A percentile compares a stretch with the other conserved stretches of the same genome.
These are phyloP conservation scores for Calonectris borealis DNA, from an alignment of 2,113 vertebrate species.

Conservation along the genomic window DNA sequence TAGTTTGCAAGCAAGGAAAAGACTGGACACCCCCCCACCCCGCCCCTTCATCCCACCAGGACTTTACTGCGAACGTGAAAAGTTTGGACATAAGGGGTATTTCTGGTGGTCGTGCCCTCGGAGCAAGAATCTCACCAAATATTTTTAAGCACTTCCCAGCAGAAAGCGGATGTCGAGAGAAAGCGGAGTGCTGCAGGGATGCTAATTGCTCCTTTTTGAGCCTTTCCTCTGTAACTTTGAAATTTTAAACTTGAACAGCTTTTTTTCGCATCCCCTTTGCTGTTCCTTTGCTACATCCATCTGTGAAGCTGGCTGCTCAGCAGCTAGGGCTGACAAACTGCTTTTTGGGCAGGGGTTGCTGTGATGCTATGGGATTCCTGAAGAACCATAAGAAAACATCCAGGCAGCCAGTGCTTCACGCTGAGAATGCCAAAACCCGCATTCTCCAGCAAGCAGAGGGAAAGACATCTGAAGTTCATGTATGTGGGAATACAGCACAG, in stretches of 20 bases:
- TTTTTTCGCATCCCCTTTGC: background rate
- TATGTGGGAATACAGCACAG: background rate
- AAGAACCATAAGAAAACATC: background rate
- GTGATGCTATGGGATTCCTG: background rate
- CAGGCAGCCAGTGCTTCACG: background rate
- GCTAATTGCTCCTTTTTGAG: slow-evolving; percentile 40
- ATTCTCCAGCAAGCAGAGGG: background rate
- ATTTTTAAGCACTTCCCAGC: slow-evolving; percentile 41
- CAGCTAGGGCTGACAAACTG: background rate
- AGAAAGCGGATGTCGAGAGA: slow-evolving; percentile 28
- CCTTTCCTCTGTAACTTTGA: background rate
- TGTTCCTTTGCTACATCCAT: background rate
- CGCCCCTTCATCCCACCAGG: background rate
- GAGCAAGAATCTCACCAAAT: background rate
- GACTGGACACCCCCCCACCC: too few relatives aligned
- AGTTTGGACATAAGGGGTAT: background rate
- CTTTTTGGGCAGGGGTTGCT: background rate
- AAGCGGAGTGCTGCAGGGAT: background rate
- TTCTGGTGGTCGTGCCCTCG: background rate
- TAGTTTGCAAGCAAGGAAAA: background rate
- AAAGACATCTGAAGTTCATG: background rate
- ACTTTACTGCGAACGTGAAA: background rate
- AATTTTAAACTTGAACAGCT: background rate
- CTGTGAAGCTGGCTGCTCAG: background rate
- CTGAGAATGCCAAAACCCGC: background rate